Percentiles rank a stretch among this genome's conserved stretches.
Conservation (phyloP, 2,888 invertebrate species). For the Parochlus steinenii region DNA sequence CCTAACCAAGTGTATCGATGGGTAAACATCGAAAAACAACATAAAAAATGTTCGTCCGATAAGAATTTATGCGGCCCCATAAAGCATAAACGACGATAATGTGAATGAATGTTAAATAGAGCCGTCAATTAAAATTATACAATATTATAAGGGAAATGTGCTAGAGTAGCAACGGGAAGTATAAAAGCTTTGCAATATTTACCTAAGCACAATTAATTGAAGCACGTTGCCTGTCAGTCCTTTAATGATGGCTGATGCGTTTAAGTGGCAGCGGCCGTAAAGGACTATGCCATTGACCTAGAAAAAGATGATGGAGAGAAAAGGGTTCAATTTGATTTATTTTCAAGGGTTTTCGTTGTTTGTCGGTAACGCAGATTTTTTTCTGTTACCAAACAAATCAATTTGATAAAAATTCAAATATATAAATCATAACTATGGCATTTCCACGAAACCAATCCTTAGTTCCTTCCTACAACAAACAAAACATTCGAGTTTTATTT, state of each 20-base stretch:
- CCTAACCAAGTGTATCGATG: no score
- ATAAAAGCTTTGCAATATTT: conserved; percentile 18
- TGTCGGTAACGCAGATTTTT: no score
- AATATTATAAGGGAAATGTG: conserved; percentile 1
- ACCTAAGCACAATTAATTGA: conserved; percentile 78
- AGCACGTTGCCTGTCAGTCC: conserved; percentile 65
- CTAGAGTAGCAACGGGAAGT: neutral
- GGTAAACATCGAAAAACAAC: no score
- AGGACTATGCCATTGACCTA: conserved; percentile 90
- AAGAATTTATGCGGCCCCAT: neutral
- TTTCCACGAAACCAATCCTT: no score
- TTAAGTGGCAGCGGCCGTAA: conserved; percentile 87
- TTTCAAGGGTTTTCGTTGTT: no score
- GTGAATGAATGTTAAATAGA: neutral
- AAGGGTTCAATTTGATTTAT: no score
- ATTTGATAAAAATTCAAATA: no score
- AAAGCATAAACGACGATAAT: neutral
- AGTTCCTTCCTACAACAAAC: no score
- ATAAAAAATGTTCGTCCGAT: no score
- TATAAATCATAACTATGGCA: no score
- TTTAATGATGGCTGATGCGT: conserved; percentile 92
- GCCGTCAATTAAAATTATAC: conserved; percentile 16
- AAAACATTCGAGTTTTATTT: no score
- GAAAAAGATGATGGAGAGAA: conserved; percentile 19
- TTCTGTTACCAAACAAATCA: no score